phyloP scores from a whole-genome alignment of 2,113 vertebrate species.

The Jacana jacana region DNA sequence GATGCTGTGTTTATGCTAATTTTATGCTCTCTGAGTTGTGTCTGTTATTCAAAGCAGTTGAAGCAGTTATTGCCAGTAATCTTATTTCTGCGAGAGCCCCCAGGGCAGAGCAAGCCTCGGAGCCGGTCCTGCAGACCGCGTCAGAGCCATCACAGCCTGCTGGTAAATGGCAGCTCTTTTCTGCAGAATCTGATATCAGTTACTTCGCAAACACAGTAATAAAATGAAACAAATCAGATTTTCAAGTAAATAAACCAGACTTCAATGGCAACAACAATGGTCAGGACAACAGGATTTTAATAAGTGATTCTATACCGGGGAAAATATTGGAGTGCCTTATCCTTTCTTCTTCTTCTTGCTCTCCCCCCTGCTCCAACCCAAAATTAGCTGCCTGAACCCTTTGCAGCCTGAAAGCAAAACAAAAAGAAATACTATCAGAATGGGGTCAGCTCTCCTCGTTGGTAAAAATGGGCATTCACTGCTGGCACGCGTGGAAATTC shows the following conservation, averaged over 20 bases:
- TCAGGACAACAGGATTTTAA: slow-evolving; percentile 85
- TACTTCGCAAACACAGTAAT: slow-evolving; percentile 88
- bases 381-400: not conserved
- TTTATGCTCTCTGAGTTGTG: slow-evolving; percentile 89
- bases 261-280: slow-evolving; percentile 84
- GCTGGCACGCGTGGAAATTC: not conserved
- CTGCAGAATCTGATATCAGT: slow-evolving; percentile 87
- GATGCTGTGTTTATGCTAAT: slow-evolving; percentile 85
- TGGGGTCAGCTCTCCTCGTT: not conserved
- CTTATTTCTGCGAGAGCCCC: slow-evolving; percentile 88
- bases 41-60: slow-evolving; percentile 90
- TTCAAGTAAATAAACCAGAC: slow-evolving; percentile 90
- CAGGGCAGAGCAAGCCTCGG: slow-evolving; percentile 81
- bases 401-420: not conserved
- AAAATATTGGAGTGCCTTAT: slow-evolving; percentile 39
- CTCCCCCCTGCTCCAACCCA: not conserved
- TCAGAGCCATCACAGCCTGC: slow-evolving; percentile 83
- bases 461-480: not conserved
- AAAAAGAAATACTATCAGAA: not conserved
- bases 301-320: slow-evolving; percentile 74
- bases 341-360: not conserved
- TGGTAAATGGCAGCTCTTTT: slow-evolving; percentile 87
- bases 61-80: slow-evolving; percentile 91
- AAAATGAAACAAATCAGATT: slow-evolving; percentile 93
- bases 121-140: slow-evolving; percentile 85